These are phyloP conservation scores for Hypotaenidia philippensis DNA, from an alignment of 2,797 vertebrate genomes.

Conservation along the genomic window DNA sequence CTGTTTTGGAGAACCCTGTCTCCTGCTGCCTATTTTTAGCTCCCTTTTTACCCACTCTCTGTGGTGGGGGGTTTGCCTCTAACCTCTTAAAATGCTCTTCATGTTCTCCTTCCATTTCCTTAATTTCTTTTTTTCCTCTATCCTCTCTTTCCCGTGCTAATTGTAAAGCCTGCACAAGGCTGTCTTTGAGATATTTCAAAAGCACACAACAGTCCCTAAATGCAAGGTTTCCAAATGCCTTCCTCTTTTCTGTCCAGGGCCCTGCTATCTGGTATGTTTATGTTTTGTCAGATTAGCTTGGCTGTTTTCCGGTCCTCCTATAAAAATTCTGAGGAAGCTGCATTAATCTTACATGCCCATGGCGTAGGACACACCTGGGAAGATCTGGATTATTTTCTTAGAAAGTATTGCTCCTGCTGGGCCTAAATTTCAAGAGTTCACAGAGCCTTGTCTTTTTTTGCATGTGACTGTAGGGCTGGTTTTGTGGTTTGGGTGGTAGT, in stretches of 20 bases:
- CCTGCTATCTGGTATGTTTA: not conserved
- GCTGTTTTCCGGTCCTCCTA: not conserved
- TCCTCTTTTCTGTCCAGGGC: not conserved
- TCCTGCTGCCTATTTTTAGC: conserved; percentile 60
- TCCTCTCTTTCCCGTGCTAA: not conserved
- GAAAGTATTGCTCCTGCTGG: not conserved
- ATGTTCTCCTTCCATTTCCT: conserved; percentile 7
- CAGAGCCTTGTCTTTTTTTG: not conserved
- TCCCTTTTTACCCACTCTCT: conserved; percentile 1
- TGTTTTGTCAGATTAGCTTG: not conserved
- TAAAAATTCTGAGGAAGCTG: not conserved
- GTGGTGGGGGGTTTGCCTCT: not conserved
- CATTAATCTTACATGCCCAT: not conserved
- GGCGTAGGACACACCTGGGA: not conserved
- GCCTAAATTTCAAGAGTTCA: not conserved
- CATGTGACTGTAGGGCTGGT: not conserved
- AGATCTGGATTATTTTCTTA: not conserved
- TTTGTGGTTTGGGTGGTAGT: not conserved
- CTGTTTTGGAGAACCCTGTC: conserved; percentile 21
- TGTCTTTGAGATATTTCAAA: conserved; percentile 53
- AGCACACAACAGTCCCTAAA: not conserved
- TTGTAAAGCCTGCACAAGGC: conserved; percentile 49
- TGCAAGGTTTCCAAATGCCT: not conserved
- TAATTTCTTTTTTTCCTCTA: not conserved
- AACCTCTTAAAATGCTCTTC: conserved; percentile 51